phyloP scores from a whole-genome alignment of 2,113 vertebrate genomes.

The Eptesicus fuscus region DNA sequence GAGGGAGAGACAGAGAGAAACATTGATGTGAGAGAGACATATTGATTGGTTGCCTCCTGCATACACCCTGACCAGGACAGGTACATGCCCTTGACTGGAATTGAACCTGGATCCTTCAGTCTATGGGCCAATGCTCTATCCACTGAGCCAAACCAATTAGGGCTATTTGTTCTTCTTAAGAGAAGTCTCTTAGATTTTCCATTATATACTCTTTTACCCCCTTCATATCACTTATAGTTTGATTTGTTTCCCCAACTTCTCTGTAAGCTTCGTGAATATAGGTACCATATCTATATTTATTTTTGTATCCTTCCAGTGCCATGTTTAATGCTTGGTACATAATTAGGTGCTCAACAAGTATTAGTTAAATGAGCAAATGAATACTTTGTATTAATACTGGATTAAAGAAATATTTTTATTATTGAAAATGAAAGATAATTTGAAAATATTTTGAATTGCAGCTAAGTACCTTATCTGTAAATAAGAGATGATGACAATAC shows the following conservation, averaged over 20 bases:
- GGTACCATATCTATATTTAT: not conserved
- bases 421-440: slow-evolving; percentile 21
- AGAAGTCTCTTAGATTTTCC: not conserved
- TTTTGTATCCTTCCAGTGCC: not conserved
- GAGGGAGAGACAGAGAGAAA: no score
- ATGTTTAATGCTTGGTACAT: not conserved
- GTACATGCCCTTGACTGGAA: no score
- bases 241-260: not conserved
- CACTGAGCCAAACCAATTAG: no score
- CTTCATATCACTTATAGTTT: not conserved
- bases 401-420: slow-evolving; percentile 8
- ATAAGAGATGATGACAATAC: not conserved
- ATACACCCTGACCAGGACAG: no score
- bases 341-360: not conserved
- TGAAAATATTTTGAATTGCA: not conserved
- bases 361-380: not conserved
- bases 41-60: no score
- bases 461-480: not conserved
- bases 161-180: not conserved
- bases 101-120: no score
- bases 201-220: not conserved
- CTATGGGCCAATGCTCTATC: no score
- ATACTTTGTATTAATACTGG: not conserved
- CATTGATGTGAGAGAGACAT: no score
- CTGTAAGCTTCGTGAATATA: not conserved